Evolutionary conservation across 2,888 invertebrate genomes (phyloP).

Genomic region (Eupithecia abbreviata): DNA sequence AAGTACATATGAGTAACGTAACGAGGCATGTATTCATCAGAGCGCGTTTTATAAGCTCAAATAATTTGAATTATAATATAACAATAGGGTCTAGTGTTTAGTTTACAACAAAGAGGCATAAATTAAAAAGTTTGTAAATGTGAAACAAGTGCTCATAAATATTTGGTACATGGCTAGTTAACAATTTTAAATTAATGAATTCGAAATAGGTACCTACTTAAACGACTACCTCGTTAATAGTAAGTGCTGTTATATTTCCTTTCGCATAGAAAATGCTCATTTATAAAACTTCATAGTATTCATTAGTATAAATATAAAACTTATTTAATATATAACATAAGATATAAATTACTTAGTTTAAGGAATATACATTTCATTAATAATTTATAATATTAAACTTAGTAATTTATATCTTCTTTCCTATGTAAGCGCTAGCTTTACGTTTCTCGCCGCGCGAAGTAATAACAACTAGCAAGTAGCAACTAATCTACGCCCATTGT

Average conservation of each 20-base stretch:
- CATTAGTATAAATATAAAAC: no score
- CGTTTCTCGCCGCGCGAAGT: background rate
- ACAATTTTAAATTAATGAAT: background rate
- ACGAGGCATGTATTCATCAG: conserved; percentile 35
- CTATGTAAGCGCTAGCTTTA: conserved; percentile 28
- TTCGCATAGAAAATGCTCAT: background rate
- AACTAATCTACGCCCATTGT: conserved; percentile 23
- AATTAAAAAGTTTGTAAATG: conserved; percentile 28
- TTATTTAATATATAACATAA: no score
- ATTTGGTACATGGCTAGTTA: conserved; percentile 18
- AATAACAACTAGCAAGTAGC: background rate
- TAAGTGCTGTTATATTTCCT: background rate
- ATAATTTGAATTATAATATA: conserved; percentile 35
- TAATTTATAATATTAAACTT: no score
- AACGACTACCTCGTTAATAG: background rate
- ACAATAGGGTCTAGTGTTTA: conserved; percentile 32
- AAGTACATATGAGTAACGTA: conserved; percentile 35
- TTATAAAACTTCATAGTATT: background rate
- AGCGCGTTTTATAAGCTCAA: conserved; percentile 37
- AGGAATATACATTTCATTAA: no score
- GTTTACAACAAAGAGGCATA: conserved; percentile 32
- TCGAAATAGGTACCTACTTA: background rate
- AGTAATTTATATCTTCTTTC: background rate
- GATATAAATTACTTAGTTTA: no score
- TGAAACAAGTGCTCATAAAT: conserved; percentile 28